Base-by-base conservation (phyloP, 1,140 invertebrate species). In the Drosophila kohkoa region DNA sequence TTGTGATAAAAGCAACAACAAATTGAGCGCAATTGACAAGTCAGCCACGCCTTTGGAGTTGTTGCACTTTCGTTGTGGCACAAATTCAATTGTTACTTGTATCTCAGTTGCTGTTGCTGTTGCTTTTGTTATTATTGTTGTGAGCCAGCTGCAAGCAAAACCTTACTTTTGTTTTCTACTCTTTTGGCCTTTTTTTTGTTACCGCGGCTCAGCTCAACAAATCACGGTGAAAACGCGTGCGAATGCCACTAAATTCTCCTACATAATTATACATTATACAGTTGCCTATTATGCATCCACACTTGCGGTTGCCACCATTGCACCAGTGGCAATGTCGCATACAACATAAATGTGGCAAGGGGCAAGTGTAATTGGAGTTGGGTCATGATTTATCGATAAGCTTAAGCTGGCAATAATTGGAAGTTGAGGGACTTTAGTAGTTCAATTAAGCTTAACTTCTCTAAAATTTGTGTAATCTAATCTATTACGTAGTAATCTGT, bases 161-260 rank as follows among this genome's bases (percentile, higher is more conserved):
- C 41, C 67, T 55, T 43, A 48, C 49, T 60, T 59, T 62, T 57
- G 46, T 62, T 62, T 60, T 38, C 20, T 46, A 41, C 32, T 45
- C 15, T 11, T 63, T 71, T 71, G 43, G 20, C 20, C 49, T 52
- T 51, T 71, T 57, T 25, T 25, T 25, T 25, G 3, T 25, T 58
- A 25, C 49, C 41, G 45, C 7, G 41, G 13, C 58, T 49, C 46
- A 11, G 15, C 30, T 62, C 46, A 43, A 66, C 38, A 65, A 64
- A 58, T 71, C 54, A 65, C 54, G 68, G 55, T 60, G 59, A 75
- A 75, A 78, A 41, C 64, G 57, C 57, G 63, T 51, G 43, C 63
- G 76, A 70, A 62, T 78, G 45, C 54, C 72, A 48, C 66, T 62
- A 57, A 71, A 75, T 75, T 78, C 66, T 78, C 66, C 72, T 49